Percentiles rank a stretch among this genome's conserved stretches.
These are phyloP conservation scores for Tribolium madens DNA, from an alignment of 1,140 invertebrate species.

Conservation along the genomic window DNA sequence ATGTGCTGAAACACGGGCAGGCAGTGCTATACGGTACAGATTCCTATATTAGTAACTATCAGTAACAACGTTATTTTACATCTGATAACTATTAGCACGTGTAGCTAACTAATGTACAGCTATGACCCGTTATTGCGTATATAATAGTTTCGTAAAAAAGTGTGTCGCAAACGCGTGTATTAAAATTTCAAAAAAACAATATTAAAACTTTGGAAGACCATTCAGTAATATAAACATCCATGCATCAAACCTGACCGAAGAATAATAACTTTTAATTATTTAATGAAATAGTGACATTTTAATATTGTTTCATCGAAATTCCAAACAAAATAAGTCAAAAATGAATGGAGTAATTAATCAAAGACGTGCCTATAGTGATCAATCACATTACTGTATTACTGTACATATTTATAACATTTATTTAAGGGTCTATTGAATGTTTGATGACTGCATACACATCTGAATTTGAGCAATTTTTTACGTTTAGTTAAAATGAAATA, in stretches of 20 bases:
- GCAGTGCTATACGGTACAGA: slow-evolving; percentile 66
- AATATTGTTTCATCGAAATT: slow-evolving; percentile 49
- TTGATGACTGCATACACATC: slow-evolving; percentile 51
- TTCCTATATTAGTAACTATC: slow-evolving; percentile 46
- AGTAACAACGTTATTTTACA: slow-evolving; percentile 50
- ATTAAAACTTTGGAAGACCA: slow-evolving; percentile 57
- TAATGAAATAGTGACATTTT: slow-evolving; percentile 45
- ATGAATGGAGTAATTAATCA: slow-evolving; percentile 28
- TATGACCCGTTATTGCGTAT: slow-evolving; percentile 46
- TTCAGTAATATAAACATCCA: slow-evolving; percentile 49
- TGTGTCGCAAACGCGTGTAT: slow-evolving; percentile 32
- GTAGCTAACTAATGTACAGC: slow-evolving; percentile 46
- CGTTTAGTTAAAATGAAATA: slow-evolving; percentile 26
- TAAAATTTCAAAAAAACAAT: slow-evolving; percentile 51
- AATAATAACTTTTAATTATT: slow-evolving; percentile 42
- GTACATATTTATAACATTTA: slow-evolving; percentile 54
- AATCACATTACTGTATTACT: slow-evolving; percentile 49
- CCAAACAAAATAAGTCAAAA: slow-evolving; percentile 33
- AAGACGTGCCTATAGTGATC: slow-evolving; percentile 55
- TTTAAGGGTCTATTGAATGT: slow-evolving; percentile 49
- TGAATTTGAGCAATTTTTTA: slow-evolving; percentile 53
- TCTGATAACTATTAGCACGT: slow-evolving; percentile 57
- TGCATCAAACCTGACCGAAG: slow-evolving; percentile 42
- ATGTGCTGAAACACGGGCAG: slow-evolving; percentile 65
- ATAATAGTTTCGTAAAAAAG: slow-evolving; percentile 44